Conservation (phyloP, 2,797 vertebrate species). For the Sebastes taczanowskii region DNA sequence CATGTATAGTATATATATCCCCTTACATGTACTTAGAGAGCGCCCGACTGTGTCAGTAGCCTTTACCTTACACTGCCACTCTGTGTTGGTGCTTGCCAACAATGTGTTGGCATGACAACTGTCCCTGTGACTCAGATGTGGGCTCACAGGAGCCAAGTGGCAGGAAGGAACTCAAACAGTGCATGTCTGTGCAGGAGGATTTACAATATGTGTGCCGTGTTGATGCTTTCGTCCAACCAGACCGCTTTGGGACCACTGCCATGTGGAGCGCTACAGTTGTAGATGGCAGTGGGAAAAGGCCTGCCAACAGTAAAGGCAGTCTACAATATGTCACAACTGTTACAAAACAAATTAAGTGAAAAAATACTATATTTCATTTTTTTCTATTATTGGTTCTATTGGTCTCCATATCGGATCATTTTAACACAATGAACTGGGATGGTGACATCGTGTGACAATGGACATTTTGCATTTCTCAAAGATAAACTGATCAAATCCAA, state of each 20-base stretch:
- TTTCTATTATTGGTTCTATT: background rate
- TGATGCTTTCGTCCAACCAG: constrained; percentile 11
- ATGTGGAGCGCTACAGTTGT: constrained; percentile 13
- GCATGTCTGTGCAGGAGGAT: constrained; percentile 38
- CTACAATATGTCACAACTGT: background rate
- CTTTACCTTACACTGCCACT: constrained; percentile 28
- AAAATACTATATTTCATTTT: background rate
- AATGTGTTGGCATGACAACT: constrained; percentile 58
- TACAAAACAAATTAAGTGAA: background rate
- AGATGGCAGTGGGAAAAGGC: background rate
- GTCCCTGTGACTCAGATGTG: constrained; percentile 53
- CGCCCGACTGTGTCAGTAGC: constrained; percentile 1
- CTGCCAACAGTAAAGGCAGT: background rate
- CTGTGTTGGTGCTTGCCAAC: constrained; percentile 40
- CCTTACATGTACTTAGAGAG: background rate
- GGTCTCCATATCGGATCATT: background rate
- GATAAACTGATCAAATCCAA: background rate
- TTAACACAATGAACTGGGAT: background rate
- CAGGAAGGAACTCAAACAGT: constrained; percentile 55
- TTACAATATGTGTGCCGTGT: constrained; percentile 28
- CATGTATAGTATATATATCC: background rate
- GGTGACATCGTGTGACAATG: background rate
- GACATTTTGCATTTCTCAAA: background rate
- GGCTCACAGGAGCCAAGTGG: constrained; percentile 48
- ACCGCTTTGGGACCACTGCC: background rate